Evolutionary conservation across 2,888 invertebrate genomes (phyloP), one percentile per base, ranked within the genome.

Genomic region (Caenorhabditis sp.): DNA sequence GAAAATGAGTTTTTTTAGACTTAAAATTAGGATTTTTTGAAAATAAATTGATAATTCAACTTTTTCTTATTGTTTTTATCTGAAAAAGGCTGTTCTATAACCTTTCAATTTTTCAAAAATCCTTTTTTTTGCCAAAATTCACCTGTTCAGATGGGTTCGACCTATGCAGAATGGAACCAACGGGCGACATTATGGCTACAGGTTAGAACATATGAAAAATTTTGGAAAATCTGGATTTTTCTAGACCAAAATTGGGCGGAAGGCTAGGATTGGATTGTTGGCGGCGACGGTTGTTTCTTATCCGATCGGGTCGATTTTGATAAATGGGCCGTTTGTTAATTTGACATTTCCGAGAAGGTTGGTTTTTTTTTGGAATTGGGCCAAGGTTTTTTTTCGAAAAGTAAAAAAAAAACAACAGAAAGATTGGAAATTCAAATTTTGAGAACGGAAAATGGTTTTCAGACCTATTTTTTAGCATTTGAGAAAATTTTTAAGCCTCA

Each of bases 291-390:
- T 85, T n/a, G 76, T 81, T 55, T 66, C 64, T 1, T 84, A 83
- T 66, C 86, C 86, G 12, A 58, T 83, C 24, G 77, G 75, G n/a
- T 72, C 76, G 4, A 65, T 85, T 37, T 61, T 83, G 6, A 43
- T 77, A 14, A 82, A 84, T 61, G 86, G 86, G 1, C 85, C 86
- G 0, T 69, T 86, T 19, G 75, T 84, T n/a, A 82, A 78, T 55
- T 64, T 77, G 23, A 76, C 81, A 0, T 84, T 85, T 66, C 77
- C 77, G 0, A 63, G 60, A 53, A 66, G 81, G 78, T 78, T n/a
- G n/a, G 49, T 36, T 2, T 43, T 37, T 14, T 2, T 59, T 59
- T 14, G 10, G 24, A 23, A 21, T 50, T 50, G 5, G 17, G 17
- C 12, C 5, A 8, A 36, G 5, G 12, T 36, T 36, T 36, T 36